Conservation (phyloP, 2,888 invertebrate species). For the Spodoptera exigua region DNA sequence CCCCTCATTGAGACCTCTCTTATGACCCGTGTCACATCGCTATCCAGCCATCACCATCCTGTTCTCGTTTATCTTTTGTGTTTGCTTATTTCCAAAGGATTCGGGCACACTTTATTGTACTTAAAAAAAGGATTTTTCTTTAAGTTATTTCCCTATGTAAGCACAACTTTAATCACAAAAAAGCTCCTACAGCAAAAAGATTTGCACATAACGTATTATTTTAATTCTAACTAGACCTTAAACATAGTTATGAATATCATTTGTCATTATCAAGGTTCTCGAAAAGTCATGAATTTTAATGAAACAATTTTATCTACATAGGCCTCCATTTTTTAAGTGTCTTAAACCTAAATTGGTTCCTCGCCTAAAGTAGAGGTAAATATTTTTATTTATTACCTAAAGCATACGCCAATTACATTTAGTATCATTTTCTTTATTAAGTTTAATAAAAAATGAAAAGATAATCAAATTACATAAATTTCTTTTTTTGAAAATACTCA, state of each 20-base stretch:
- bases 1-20: constrained; percentile 44
- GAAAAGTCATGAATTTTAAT: constrained; percentile 7
- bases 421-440: no score
- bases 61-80: constrained; percentile 47
- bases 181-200: neutral
- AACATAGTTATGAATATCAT: no score
- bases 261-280: constrained; percentile 1
- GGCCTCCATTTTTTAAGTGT: constrained; percentile 3
- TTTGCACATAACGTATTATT: no score
- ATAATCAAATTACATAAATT: no score
- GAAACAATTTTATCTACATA: constrained; percentile 1
- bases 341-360: constrained; percentile 4
- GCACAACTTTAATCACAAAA: neutral
- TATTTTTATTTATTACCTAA: no score
- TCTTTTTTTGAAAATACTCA: no score
- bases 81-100: constrained; percentile 16
- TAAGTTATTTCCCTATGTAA: no score
- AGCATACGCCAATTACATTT: no score
- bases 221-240: no score
- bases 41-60: constrained; percentile 38
- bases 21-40: constrained; percentile 56
- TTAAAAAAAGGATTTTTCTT: constrained; percentile 9
- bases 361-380: neutral
- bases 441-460: no score
- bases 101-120: constrained; percentile 14